Evolutionary conservation across 2,888 invertebrate genomes (phyloP).

Genomic region (Resseliella maxima): DNA sequence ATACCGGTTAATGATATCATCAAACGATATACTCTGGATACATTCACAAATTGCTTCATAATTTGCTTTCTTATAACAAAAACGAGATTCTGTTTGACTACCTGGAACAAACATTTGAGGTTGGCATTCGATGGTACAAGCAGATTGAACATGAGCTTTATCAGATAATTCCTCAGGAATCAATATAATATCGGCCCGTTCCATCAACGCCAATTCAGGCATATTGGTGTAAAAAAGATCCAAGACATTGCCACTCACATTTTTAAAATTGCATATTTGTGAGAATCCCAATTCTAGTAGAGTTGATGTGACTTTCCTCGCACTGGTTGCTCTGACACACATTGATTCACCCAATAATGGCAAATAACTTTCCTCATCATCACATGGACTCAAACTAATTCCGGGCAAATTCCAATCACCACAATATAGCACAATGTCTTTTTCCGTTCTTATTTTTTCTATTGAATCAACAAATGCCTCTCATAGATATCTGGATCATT

Average conservation of each 20-base stretch:
- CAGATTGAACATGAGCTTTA: neutral
- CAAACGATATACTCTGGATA: neutral
- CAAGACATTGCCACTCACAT: conserved; percentile 12
- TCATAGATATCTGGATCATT: no score
- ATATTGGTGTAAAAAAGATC: neutral
- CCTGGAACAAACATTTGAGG: neutral
- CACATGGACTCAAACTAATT: neutral
- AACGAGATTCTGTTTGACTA: neutral
- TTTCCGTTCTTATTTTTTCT: neutral
- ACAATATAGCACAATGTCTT: neutral
- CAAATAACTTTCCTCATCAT: neutral
- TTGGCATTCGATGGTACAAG: neutral
- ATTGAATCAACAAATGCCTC: no score
- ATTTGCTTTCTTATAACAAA: neutral
- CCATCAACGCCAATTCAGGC: neutral
- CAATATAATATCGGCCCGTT: neutral
- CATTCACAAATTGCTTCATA: neutral
- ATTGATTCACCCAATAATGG: neutral
- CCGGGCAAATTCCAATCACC: neutral
- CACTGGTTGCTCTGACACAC: neutral
- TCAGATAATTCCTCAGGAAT: neutral
- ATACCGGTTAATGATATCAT: neutral
- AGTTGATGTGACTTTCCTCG: neutral
- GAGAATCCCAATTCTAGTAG: neutral
- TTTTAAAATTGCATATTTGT: neutral